These are phyloP conservation scores for Ectropis grisescens DNA, from an alignment of 1,140 invertebrate species.

Conservation along the genomic window DNA sequence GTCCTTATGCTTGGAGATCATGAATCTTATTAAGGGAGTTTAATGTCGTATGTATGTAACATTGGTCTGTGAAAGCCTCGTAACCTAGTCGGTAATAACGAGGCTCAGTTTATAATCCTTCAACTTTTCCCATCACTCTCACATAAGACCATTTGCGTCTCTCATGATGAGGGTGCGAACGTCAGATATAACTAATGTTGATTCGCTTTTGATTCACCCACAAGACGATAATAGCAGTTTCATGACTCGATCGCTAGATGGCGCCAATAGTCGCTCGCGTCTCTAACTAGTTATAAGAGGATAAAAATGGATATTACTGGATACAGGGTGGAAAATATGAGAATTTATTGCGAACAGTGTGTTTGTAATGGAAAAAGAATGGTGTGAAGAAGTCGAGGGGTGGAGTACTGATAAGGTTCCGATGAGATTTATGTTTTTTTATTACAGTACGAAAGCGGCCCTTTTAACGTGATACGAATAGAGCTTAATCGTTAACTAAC, in stretches of 20 bases:
- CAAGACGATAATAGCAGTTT: conserved; percentile 49
- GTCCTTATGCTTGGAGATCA: too few species aligned
- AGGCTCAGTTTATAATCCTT: too few species aligned
- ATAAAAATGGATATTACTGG: conserved; percentile 12
- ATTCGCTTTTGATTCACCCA: conserved; percentile 62
- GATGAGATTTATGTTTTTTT: conserved; percentile 1
- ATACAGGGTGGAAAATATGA: conserved; percentile 22
- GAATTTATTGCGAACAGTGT: conserved; percentile 16
- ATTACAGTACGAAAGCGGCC: conserved; percentile 2
- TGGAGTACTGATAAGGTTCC: too few species aligned
- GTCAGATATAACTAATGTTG: conserved; percentile 57
- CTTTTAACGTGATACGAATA: too few species aligned
- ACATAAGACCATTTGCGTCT: background rate
- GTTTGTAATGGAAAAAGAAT: conserved; percentile 23
- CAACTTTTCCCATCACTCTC: conserved; percentile 61
- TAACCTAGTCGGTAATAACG: too few species aligned
- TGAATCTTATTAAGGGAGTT: too few species aligned
- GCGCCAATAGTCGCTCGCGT: conserved; percentile 3
- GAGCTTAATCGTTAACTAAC: too few species aligned
- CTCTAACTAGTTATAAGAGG: conserved; percentile 1
- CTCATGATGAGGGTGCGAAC: conserved; percentile 55
- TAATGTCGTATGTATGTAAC: too few species aligned
- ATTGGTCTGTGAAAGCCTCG: too few species aligned
- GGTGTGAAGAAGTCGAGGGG: conserved; percentile 11
- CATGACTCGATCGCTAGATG: conserved; percentile 33